Conservation (phyloP, 2,113 vertebrate genomes). For the Alosa alosa region DNA sequence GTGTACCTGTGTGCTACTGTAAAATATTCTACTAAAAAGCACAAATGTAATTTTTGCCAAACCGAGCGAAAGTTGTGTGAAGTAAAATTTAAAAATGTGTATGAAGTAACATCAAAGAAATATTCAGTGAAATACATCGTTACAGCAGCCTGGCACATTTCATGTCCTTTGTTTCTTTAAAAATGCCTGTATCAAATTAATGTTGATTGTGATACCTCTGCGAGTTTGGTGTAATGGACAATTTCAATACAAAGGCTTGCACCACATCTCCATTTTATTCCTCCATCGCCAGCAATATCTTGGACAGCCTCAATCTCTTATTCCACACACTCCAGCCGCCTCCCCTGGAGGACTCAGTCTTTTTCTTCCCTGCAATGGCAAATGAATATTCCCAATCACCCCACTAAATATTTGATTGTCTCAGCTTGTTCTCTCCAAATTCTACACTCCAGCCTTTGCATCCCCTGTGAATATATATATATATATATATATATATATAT, state of each 20-base stretch:
- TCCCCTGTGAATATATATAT: background rate
- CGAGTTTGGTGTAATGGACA: background rate
- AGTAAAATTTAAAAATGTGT: no score
- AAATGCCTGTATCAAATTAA: background rate
- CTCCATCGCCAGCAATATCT: background rate
- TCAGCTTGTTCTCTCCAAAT: slow-evolving; percentile 30
- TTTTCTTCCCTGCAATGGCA: background rate
- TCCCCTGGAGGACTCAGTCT: background rate
- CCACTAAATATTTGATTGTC: slow-evolving; percentile 63
- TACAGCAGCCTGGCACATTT: background rate
- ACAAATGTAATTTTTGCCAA: no score
- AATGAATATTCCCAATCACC: slow-evolving; percentile 55
- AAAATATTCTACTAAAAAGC: no score
- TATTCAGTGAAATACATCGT: background rate
- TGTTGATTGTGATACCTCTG: background rate
- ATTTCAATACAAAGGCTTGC: background rate
- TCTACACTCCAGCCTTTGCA: slow-evolving; percentile 24
- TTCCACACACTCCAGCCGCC: background rate
- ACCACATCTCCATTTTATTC: background rate
- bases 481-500: background rate
- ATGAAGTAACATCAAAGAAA: background rate
- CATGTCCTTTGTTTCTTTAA: background rate
- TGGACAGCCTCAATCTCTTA: background rate
- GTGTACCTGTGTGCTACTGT: background rate
- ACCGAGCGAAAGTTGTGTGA: no score